Evolutionary conservation across 1,140 invertebrate species (phyloP).

Genomic region (Neodiprion lecontei): DNA sequence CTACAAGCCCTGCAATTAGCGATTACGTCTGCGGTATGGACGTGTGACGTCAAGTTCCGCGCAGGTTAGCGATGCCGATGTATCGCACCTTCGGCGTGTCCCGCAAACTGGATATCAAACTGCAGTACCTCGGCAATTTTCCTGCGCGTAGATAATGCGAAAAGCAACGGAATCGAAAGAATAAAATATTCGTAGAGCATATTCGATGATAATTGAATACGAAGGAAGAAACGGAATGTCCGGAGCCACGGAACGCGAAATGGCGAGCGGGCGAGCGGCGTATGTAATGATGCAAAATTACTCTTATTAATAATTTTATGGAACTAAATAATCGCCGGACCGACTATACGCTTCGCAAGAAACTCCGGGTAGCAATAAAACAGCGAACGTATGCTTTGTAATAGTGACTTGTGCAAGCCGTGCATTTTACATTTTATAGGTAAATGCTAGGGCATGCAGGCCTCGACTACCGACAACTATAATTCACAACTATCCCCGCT

Average conservation of each 20-base stretch:
- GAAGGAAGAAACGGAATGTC: background rate
- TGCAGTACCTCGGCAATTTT: background rate
- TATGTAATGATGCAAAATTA: slow-evolving; percentile 18
- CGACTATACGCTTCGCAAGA: background rate
- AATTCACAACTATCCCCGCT: background rate
- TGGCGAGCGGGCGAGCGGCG: slow-evolving; percentile 22
- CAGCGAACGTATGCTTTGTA: background rate
- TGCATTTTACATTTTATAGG: slow-evolving; percentile 3
- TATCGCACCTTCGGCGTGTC: too few species aligned
- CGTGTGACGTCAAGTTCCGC: too few species aligned
- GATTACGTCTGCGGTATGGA: too few species aligned
- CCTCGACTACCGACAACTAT: background rate
- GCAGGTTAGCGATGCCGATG: too few species aligned
- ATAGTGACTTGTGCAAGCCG: slow-evolving; percentile 4
- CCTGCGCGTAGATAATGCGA: background rate
- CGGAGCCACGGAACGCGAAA: slow-evolving; percentile 39
- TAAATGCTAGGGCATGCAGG: slow-evolving; percentile 5
- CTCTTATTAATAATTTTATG: slow-evolving; percentile 42
- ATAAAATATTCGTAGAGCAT: background rate
- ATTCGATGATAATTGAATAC: background rate
- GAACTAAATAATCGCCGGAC: slow-evolving; percentile 33
- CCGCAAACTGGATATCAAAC: too few species aligned
- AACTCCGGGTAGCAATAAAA: background rate
- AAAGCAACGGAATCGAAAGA: background rate
- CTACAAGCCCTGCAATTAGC: too few species aligned